Conservation (phyloP, 2,888 invertebrate species). For the Plutella xylostella region DNA sequence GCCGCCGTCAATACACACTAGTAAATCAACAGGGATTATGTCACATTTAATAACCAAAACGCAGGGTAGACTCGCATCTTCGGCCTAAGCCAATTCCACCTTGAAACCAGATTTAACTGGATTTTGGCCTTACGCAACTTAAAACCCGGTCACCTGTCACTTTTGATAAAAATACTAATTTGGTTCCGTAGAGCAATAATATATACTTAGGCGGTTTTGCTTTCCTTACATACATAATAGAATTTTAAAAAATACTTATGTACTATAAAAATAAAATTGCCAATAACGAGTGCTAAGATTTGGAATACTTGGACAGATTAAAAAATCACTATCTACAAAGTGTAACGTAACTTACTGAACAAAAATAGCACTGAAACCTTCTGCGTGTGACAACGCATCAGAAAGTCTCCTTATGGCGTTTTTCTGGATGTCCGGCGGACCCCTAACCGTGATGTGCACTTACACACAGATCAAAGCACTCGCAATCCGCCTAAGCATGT, state of each 20-base stretch:
- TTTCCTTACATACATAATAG: not conserved
- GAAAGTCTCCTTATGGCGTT: not conserved
- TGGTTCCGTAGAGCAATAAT: not conserved
- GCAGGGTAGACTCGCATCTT: not conserved
- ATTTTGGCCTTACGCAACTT: not conserved
- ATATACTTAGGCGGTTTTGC: not conserved
- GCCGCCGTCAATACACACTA: too few species aligned
- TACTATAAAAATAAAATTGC: not conserved
- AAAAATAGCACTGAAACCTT: not conserved
- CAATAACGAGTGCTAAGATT: not conserved
- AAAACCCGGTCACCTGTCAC: not conserved
- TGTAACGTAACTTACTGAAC: not conserved
- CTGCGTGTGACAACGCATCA: not conserved
- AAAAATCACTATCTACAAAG: not conserved
- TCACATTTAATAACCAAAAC: not conserved
- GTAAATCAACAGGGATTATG: too few species aligned
- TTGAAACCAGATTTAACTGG: constrained; percentile 19
- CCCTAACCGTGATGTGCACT: constrained; percentile 7
- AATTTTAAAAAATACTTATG: not conserved
- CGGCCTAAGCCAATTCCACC: constrained; percentile 32
- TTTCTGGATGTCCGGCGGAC: not conserved
- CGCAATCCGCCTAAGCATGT: constrained; percentile 63
- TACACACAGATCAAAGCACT: constrained; percentile 52
- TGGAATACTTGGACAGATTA: not conserved
- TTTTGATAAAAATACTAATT: not conserved